Percentiles rank a stretch among this genome's conserved stretches.
phyloP scores from a whole-genome alignment of 2,797 vertebrate genomes.

The Gobio occitaniae region DNA sequence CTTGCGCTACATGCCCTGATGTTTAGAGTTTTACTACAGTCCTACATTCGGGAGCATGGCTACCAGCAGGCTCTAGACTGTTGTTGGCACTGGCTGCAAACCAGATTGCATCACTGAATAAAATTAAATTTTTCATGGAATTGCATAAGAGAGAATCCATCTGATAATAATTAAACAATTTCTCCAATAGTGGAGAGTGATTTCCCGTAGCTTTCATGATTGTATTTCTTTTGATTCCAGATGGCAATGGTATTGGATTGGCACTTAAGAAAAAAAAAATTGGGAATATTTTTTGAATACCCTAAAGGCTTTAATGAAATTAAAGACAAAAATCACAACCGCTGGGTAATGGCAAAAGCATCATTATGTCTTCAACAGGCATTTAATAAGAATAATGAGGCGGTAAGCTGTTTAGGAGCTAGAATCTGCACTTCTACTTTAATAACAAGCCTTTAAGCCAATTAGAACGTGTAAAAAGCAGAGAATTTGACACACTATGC shows the following conservation, averaged over 20 bases:
- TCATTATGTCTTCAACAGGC: slow-evolving; percentile 7
- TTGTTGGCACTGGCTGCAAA: slow-evolving; percentile 5
- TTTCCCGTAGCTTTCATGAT: slow-evolving; percentile 14
- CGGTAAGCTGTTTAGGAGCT: background rate
- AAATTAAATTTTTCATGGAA: background rate
- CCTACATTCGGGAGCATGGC: background rate
- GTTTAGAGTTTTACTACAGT: background rate
- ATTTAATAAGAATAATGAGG: slow-evolving; percentile 15
- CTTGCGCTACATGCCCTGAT: background rate
- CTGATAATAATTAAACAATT: slow-evolving; percentile 28
- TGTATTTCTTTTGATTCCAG: slow-evolving; percentile 6
- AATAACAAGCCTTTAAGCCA: slow-evolving; percentile 18
- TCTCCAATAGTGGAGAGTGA: background rate
- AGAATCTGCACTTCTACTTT: slow-evolving; percentile 20
- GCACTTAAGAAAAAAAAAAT: background rate
- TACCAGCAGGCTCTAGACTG: slow-evolving; percentile 6
- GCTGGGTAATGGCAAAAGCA: background rate
- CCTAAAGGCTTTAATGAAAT: slow-evolving; percentile 27
- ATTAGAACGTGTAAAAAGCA: slow-evolving; percentile 9
- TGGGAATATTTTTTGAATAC: background rate
- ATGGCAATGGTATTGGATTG: background rate
- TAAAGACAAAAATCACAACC: background rate
- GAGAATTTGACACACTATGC: slow-evolving; percentile 19
- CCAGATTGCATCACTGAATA: background rate
- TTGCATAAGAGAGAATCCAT: slow-evolving; percentile 1